Percentiles rank a stretch among this genome's conserved stretches.
These are phyloP conservation scores for Spilogale gracilis DNA, from an alignment of 2,113 vertebrate species.

Conservation along the genomic window DNA sequence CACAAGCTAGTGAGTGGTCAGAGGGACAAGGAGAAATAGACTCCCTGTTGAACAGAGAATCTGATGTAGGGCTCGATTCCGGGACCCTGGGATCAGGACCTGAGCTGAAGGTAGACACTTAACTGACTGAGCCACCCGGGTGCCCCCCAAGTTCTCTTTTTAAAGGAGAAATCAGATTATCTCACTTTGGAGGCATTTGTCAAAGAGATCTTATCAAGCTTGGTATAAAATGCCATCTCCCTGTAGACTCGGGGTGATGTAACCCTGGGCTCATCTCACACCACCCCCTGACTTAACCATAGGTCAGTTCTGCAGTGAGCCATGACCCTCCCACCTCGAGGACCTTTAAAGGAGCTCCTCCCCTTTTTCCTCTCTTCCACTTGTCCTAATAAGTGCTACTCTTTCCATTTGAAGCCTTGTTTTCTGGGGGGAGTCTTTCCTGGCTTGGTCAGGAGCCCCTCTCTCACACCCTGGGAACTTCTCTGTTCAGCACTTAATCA, in stretches of 20 bases:
- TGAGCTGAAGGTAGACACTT: neutral
- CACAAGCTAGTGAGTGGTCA: neutral
- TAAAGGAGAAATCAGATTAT: conserved; percentile 13
- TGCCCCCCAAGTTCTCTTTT: neutral
- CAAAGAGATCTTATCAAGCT: neutral
- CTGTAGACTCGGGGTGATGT: neutral
- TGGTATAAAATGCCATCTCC: neutral
- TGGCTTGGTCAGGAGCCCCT: neutral
- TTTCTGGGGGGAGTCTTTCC: neutral
- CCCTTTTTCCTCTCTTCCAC: neutral
- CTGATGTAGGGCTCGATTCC: neutral
- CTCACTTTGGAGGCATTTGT: neutral
- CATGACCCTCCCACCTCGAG: neutral
- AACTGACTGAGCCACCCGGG: neutral
- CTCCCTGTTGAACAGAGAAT: neutral
- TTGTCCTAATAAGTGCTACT: neutral
- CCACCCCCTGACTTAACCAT: neutral
- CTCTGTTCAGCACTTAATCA: neutral
- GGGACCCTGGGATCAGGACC: neutral
- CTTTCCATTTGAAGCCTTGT: neutral
- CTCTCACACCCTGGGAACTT: neutral
- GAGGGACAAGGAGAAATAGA: neutral
- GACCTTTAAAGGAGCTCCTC: neutral
- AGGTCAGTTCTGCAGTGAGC: neutral
- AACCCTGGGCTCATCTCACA: neutral